Evolutionary conservation across 2,888 invertebrate genomes (phyloP).

Genomic region (Metellina segmentata): DNA sequence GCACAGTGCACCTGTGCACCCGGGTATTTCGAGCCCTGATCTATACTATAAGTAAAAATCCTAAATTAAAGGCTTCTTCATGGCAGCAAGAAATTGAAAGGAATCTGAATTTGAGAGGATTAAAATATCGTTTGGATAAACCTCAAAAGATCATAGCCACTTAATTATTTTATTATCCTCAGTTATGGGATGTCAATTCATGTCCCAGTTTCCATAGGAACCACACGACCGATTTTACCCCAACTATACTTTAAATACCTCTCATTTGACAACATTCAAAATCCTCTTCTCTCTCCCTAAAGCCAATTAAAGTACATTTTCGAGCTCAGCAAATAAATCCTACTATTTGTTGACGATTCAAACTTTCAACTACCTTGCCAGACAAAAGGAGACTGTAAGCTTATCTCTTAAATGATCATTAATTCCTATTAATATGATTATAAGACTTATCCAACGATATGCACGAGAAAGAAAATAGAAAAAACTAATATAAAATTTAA

Average conservation of each 20-base stretch:
- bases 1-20: too few species aligned
- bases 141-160: not conserved
- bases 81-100: too few species aligned
- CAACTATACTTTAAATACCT: conserved; percentile 5
- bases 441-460: too few species aligned
- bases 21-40: too few species aligned
- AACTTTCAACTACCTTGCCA: not conserved
- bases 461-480: too few species aligned
- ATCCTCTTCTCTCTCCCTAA: conserved; percentile 40
- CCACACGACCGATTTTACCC: conserved; percentile 15
- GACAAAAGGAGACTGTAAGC: not conserved
- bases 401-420: not conserved
- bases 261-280: conserved; percentile 20
- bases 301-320: conserved; percentile 49
- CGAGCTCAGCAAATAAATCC: not conserved
- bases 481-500: too few species aligned
- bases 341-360: conserved; percentile 20
- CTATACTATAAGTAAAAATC: too few species aligned
- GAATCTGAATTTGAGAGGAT: too few species aligned
- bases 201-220: conserved; percentile 35
- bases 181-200: not conserved
- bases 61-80: too few species aligned
- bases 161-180: not conserved
- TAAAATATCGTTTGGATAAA: not conserved
- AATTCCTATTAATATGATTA: too few species aligned